Conservation (phyloP, 2,113 vertebrate species). For the Gymnorhina tibicen region DNA sequence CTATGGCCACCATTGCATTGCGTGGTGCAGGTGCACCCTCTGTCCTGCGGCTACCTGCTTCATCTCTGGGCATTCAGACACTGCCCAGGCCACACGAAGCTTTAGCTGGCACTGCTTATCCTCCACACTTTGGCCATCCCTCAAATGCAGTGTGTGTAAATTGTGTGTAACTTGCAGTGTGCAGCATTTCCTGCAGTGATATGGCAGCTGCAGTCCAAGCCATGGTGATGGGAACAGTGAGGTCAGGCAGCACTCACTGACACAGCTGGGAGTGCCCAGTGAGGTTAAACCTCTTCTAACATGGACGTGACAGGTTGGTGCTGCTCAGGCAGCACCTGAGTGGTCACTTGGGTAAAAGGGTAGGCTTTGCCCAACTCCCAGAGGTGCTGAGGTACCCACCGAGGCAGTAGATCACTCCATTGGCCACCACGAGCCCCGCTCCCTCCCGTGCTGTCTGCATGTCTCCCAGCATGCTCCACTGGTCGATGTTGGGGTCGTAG, state of each 20-base stretch:
- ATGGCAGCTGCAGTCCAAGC: neutral
- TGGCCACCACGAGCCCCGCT: constrained; percentile 93
- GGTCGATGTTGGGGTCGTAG: constrained; percentile 98
- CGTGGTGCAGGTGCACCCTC: neutral
- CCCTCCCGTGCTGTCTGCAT: constrained; percentile 98
- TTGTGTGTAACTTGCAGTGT: neutral
- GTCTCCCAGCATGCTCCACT: constrained; percentile 99
- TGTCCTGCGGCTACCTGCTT: neutral
- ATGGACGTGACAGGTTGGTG: rapidly evolving
- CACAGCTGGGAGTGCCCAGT: neutral
- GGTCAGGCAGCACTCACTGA: neutral
- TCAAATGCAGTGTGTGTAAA: neutral
- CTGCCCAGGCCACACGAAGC: neutral
- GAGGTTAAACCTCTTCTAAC: neutral
- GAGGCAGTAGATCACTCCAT: constrained; percentile 94
- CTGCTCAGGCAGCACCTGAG: neutral
- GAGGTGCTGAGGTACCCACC: constrained; percentile 68
- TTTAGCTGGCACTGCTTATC: neutral
- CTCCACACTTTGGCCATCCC: rapidly evolving
- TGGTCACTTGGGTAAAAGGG: neutral
- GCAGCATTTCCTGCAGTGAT: neutral
- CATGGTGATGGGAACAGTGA: rapidly evolving
- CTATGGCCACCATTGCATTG: neutral
- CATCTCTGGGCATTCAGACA: neutral
- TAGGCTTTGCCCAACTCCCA: neutral